phyloP scores from a whole-genome alignment of 2,888 invertebrate genomes.

The Thecophora atra region DNA sequence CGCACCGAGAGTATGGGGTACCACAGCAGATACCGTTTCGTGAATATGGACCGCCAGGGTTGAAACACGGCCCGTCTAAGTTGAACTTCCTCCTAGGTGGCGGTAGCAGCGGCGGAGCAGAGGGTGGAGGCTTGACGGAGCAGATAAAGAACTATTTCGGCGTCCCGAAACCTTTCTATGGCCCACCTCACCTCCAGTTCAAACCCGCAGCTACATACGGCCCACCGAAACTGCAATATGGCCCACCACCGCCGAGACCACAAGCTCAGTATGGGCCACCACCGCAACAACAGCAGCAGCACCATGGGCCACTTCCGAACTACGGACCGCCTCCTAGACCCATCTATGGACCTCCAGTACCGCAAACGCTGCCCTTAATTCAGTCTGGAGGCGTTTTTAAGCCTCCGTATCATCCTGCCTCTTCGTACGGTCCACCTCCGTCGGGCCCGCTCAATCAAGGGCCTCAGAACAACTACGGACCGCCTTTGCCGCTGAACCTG shows the following conservation, averaged over 20 bases:
- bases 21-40: constrained; percentile 62
- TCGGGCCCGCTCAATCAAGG: constrained; percentile 58
- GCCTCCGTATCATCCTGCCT: constrained; percentile 50
- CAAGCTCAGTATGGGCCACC: constrained; percentile 51
- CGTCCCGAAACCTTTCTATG: constrained; percentile 65
- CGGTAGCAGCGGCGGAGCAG: constrained; percentile 19
- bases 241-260: constrained; percentile 52
- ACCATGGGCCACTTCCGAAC: constrained; percentile 32
- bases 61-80: constrained; percentile 68
- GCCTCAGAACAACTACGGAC: constrained; percentile 64
- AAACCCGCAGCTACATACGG: constrained; percentile 54
- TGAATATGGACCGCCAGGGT: constrained; percentile 62
- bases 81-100: constrained; percentile 66
- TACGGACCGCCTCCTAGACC: constrained; percentile 68
- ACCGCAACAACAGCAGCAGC: constrained; percentile 36
- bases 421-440: constrained; percentile 59
- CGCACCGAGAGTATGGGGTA: constrained; percentile 67
- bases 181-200: constrained; percentile 62
- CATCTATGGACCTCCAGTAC: constrained; percentile 47
- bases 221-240: constrained; percentile 59
- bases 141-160: constrained; percentile 64
- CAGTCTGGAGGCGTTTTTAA: constrained; percentile 57
- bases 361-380: constrained; percentile 58
- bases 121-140: constrained; percentile 55
- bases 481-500: constrained; percentile 57